Base-by-base conservation (phyloP, 2,888 invertebrate species). In the Aethes cnicana region DNA sequence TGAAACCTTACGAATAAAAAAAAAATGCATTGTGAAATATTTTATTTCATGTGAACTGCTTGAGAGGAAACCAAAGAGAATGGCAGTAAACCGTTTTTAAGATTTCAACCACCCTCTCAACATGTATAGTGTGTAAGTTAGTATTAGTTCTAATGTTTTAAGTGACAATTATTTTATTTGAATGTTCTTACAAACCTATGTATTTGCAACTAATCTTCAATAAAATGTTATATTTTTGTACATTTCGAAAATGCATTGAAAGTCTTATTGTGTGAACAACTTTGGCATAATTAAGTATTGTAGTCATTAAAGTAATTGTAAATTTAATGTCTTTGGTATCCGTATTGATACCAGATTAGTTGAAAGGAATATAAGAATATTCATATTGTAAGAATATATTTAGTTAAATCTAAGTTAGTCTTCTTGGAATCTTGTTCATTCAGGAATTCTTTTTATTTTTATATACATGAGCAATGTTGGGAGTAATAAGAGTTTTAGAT, bases 341-440 rank as follows among this genome's bases (percentile, higher is more conserved):
- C 33, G 39, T 26, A 43, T 37, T 30, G 37, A 44, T 32, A 32
- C 23, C 44, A 25, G 43, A 42, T 42, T 49, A 49, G 49, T 47
- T 37, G 20, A 35, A 53, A 49, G 23, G 49, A 54, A 57, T 56
- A 49, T 61, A 56, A 72, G 69, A 71, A 64, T 66, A 70, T 74
- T 72, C 67, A 68, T 66, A 70, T 60, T 65, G 56, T 63, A 57
- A 67, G 71, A 63, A 58, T 54, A 56, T n/a, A n/a, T n/a, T n/a
- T 30, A 44, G 37, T 28, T 71, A 68, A 58, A 43, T 58, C 32
- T 74, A 75, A 72, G 71, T 35, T 73, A 72, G 81, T 83, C 80
- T 81, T 83, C 81, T 74, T 63, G 76, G 69, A 57, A 56, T 52
- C 37, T 28, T 42, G 30, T 44, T 54, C 26, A 42, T 35, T 36